phyloP scores from a whole-genome alignment of 2,113 vertebrate species.

The Silurus meridionalis region DNA sequence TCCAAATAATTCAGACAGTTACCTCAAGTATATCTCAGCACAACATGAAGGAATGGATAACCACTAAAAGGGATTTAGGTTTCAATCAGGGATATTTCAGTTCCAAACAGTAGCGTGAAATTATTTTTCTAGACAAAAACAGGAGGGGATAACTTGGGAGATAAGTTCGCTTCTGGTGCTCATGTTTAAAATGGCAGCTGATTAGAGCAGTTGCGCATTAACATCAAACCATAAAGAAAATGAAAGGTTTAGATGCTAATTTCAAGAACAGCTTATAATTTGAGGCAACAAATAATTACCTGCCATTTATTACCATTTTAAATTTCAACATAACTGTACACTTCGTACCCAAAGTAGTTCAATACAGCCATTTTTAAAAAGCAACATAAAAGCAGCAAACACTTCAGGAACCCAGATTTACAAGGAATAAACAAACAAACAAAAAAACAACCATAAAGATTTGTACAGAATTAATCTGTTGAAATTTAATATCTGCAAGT shows the following conservation, averaged over 20 bases:
- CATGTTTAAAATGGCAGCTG: background rate
- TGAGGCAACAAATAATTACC: conserved; percentile 44
- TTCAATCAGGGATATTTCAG: too few species aligned
- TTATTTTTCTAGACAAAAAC: too few species aligned
- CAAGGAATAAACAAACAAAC: conserved; percentile 72
- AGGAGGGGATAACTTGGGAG: too few species aligned
- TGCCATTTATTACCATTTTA: conserved; percentile 71
- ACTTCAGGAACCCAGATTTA: conserved; percentile 84
- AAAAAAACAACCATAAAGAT: conserved; percentile 78
- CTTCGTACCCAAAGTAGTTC: conserved; percentile 87
- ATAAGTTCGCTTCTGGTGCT: background rate
- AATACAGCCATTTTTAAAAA: conserved; percentile 83
- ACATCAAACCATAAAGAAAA: background rate
- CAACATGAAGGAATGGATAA: background rate
- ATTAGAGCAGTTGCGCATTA: background rate
- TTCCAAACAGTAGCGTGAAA: too few species aligned
- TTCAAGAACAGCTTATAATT: background rate
- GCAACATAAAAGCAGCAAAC: conserved; percentile 90
- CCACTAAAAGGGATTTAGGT: background rate
- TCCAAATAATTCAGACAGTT: background rate
- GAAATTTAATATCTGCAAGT: conserved; percentile 87
- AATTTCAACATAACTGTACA: conserved; percentile 80
- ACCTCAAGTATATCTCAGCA: background rate
- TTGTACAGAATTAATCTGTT: conserved; percentile 89
- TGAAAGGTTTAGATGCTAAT: background rate